Percentiles rank a stretch among this genome's conserved stretches.
Conservation (phyloP, 2,888 invertebrate species). For the Andrena praecox region DNA sequence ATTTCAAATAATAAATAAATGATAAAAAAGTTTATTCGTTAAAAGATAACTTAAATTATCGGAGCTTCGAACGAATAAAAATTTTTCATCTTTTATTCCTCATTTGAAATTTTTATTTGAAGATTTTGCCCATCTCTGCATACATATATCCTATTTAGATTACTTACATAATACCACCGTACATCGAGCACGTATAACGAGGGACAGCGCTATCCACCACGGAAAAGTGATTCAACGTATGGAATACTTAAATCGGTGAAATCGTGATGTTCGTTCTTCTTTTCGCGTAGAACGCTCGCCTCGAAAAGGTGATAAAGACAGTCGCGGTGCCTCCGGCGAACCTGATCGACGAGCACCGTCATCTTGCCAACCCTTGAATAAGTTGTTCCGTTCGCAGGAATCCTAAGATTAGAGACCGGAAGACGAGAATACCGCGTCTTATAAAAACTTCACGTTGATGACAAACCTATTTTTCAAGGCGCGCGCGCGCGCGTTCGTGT, state of each 20-base stretch:
- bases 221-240: slow-evolving; percentile 3
- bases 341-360: background rate
- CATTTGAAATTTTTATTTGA: no score
- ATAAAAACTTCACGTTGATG: slow-evolving; percentile 8
- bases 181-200: slow-evolving; percentile 18
- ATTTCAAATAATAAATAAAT: no score
- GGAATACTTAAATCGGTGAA: slow-evolving; percentile 2
- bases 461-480: background rate
- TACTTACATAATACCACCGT: slow-evolving; percentile 18
- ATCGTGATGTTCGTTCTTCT: background rate
- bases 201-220: slow-evolving; percentile 7
- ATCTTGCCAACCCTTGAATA: background rate
- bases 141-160: slow-evolving; percentile 6
- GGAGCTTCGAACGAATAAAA: no score
- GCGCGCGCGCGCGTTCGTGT: no score
- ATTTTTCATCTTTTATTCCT: no score
- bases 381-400: background rate
- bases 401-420: slow-evolving; percentile 8
- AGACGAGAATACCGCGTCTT: slow-evolving; percentile 26
- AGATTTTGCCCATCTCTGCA: no score
- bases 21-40: no score
- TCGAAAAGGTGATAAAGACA: no score
- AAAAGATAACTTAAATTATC: no score
- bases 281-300: background rate
- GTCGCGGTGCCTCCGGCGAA: no score